A percentile compares a stretch with the other conserved stretches of the same genome.
phyloP scores from a whole-genome alignment of 2,113 vertebrate genomes.

The Pachypanchax playfairii region DNA sequence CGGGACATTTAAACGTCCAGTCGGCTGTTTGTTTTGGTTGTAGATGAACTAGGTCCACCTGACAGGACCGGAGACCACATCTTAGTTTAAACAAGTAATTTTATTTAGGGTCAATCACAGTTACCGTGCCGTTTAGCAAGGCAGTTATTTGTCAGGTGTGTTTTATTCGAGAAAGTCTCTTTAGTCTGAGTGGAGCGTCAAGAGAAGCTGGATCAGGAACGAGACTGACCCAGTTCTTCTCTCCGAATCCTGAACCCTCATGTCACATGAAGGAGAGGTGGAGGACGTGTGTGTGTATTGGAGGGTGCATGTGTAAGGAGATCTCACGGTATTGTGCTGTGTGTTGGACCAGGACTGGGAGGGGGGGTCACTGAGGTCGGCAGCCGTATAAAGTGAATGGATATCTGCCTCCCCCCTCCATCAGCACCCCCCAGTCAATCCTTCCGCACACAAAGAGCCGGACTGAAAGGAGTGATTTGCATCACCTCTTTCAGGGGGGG shows the following conservation, averaged over 20 bases:
- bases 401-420: constrained; percentile 50
- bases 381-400: constrained; percentile 75
- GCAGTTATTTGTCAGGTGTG: too few relatives aligned
- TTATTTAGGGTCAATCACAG: constrained; percentile 7
- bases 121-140: constrained; percentile 42
- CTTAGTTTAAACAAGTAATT: too few relatives aligned
- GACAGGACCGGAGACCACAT: too few relatives aligned
- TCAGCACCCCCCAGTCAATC: constrained; percentile 57
- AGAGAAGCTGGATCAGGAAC: neutral
- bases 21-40: constrained; percentile 33
- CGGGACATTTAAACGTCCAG: constrained; percentile 21
- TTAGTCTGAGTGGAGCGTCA: too few relatives aligned
- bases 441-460: constrained; percentile 70
- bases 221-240: neutral
- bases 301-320: constrained; percentile 68
- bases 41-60: too few relatives aligned
- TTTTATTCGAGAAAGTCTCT: too few relatives aligned
- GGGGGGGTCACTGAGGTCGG: constrained; percentile 65
- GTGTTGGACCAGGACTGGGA: constrained; percentile 54
- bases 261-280: constrained; percentile 35
- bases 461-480: constrained; percentile 81
- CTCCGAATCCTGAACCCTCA: too few relatives aligned
- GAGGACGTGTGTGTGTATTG: constrained; percentile 23
- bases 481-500: constrained; percentile 60
- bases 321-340: constrained; percentile 76